A percentile compares a stretch with the other conserved stretches of the same genome.
phyloP scores from a whole-genome alignment of 2,797 vertebrate species.

The Coilia nasus region DNA sequence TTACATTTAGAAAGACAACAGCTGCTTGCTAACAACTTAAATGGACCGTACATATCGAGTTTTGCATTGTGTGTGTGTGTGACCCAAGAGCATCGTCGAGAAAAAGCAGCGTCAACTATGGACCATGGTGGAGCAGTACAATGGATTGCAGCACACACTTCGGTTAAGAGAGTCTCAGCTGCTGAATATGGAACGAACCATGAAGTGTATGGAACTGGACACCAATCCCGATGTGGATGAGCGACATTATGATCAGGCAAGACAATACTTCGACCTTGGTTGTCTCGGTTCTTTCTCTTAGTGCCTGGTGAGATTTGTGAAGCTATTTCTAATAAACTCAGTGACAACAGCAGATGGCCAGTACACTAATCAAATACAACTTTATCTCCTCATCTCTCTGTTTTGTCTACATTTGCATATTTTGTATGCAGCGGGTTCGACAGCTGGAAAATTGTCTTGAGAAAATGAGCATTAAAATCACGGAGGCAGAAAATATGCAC shows the following conservation, averaged over 20 bases:
- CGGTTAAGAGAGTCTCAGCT: constrained; percentile 5
- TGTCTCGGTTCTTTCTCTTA: too few relatives aligned
- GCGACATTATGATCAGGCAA: constrained; percentile 35
- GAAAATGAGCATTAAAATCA: constrained; percentile 34
- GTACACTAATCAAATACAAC: too few relatives aligned
- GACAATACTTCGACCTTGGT: not conserved
- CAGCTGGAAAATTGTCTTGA: constrained; percentile 31
- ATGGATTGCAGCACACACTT: constrained; percentile 18
- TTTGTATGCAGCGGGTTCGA: not conserved
- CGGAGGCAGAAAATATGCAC: constrained; percentile 29
- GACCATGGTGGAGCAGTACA: constrained; percentile 25
- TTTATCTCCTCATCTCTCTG: too few relatives aligned
- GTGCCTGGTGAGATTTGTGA: too few relatives aligned
- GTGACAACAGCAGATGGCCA: too few relatives aligned
- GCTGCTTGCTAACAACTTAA: too few relatives aligned
- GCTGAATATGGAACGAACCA: constrained; percentile 4
- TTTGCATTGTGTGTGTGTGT: not conserved
- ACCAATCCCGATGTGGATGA: not conserved
- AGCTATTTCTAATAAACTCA: too few relatives aligned
- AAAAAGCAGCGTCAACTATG: not conserved
- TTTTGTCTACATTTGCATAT: not conserved
- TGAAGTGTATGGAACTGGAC: constrained; percentile 33
- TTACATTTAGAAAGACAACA: too few relatives aligned
- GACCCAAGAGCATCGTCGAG: constrained; percentile 28
- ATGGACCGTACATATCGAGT: not conserved